Evolutionary conservation across 2,888 invertebrate species (phyloP), one percentile per base, ranked within the genome.

Genomic region (Limnephilus marmoratus): DNA sequence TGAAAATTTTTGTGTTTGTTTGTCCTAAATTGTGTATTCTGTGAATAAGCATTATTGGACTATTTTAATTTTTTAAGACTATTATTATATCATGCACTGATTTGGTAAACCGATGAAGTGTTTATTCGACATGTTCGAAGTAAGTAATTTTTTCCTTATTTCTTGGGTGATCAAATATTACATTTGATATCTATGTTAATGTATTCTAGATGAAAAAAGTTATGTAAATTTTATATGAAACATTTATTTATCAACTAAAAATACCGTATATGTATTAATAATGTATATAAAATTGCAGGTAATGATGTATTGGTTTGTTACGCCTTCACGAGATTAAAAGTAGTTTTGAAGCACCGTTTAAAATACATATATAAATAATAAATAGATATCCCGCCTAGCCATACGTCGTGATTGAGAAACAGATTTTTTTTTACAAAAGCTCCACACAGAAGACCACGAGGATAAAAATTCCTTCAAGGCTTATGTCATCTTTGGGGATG

Each of bases 11-110:
- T 68, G 68, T 68, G 68, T 68, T 68, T 68, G 68, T 68, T 68
- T 68, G 68, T 68, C 68, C 68, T 68, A 24, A 68, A 68, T 68
- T 82, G 82, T 82, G 34, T 82, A 34, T 82, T 82, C 34, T 82
- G 29, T 82, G 34, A 82, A 82, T 82, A 82, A 82, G 34, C 29
- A 82, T 82, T 82, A 82, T 82, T 82, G 29, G 68, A 68, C 68
- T 68, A n/a, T n/a, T 9, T 9, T 68, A 68, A 9, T n/a, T 68
- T 53, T 68, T 24, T 9, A n/a, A 2, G 9, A 24, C 1, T 68
- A 15, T 68, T 68, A 0, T 24, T 68, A 68, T 24, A 68, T 68
- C 4, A 53, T 3, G 53, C n/a, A 68, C 24, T 68, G 24, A 68
- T 7, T 4, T 18, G 4, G 5, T 68, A 24, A 24, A 18, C 49